phyloP scores from a whole-genome alignment of 2,113 vertebrate genomes.

The Notarius lentiginosus region DNA sequence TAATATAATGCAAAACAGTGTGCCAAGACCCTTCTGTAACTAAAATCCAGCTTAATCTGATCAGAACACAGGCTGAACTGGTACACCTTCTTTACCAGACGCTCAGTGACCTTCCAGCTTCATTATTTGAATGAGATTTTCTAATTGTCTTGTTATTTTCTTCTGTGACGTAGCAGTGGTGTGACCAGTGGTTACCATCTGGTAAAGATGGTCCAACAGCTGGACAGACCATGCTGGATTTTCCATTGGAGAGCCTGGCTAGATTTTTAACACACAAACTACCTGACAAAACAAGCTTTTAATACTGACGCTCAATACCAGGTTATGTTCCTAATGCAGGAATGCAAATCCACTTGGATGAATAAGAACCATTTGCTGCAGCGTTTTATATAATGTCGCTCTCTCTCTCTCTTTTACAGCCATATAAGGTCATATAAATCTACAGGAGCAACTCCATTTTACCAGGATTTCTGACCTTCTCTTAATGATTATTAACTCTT shows the following conservation, averaged over 20 bases:
- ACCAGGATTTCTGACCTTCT: not conserved
- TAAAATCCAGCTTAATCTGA: not conserved
- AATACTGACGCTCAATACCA: not conserved
- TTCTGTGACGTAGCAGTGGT: not conserved
- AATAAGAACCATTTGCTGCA: not conserved
- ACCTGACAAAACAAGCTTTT: not conserved
- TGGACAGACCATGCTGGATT: too few species aligned
- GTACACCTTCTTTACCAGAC: not conserved
- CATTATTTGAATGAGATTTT: not conserved
- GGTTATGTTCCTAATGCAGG: not conserved
- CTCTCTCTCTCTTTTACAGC: not conserved
- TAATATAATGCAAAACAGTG: not conserved
- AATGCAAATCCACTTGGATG: constrained; percentile 1
- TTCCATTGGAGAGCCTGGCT: not conserved
- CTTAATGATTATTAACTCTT: not conserved
- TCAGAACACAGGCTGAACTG: not conserved
- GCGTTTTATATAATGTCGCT: not conserved
- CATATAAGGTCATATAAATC: constrained; percentile 13
- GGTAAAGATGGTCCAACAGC: not conserved
- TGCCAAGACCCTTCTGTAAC: not conserved
- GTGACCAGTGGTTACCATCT: not conserved
- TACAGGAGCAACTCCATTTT: not conserved
- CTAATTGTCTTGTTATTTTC: not conserved
- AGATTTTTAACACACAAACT: not conserved
- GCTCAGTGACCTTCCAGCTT: not conserved